These are phyloP conservation scores for Sus cebifrons DNA, from an alignment of 2,797 vertebrate species.

Conservation along the genomic window DNA sequence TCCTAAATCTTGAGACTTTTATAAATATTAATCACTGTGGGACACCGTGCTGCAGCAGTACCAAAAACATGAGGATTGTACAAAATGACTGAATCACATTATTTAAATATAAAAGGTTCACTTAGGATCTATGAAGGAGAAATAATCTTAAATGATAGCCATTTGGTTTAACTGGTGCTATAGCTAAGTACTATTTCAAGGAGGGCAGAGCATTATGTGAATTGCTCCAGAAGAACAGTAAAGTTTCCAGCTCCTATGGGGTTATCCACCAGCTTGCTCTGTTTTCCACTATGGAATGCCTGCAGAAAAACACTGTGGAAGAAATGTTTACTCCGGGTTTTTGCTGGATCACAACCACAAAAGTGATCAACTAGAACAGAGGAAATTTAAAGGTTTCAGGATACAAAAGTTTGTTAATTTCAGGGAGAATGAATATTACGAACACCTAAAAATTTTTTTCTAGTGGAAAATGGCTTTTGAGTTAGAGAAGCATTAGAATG, in stretches of 20 bases:
- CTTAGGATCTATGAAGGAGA: constrained; percentile 16
- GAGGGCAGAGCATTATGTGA: constrained; percentile 14
- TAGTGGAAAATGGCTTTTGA: constrained; percentile 80
- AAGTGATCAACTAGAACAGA: constrained; percentile 85
- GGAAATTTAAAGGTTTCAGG: constrained; percentile 83
- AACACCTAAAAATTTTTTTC: constrained; percentile 76
- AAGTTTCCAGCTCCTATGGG: neutral
- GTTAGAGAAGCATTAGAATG: constrained; percentile 80
- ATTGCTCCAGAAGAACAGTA: neutral
- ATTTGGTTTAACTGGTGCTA: neutral
- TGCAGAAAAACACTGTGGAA: constrained; percentile 62
- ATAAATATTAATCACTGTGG: constrained; percentile 44
- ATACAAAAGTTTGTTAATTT: constrained; percentile 84
- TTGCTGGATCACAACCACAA: constrained; percentile 78
- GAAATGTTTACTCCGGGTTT: constrained; percentile 71
- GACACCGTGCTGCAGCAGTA: neutral
- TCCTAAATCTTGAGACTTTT: constrained; percentile 16
- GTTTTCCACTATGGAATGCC: neutral
- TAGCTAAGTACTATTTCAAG: neutral
- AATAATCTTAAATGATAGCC: constrained; percentile 26
- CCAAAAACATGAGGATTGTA: neutral
- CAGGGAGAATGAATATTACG: constrained; percentile 76
- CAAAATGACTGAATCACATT: neutral
- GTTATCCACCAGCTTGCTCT: neutral
- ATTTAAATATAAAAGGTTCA: constrained; percentile 34